A percentile compares a stretch with the other conserved stretches of the same genome.
phyloP scores from a whole-genome alignment of 1,140 invertebrate species.

The Manduca sexta region DNA sequence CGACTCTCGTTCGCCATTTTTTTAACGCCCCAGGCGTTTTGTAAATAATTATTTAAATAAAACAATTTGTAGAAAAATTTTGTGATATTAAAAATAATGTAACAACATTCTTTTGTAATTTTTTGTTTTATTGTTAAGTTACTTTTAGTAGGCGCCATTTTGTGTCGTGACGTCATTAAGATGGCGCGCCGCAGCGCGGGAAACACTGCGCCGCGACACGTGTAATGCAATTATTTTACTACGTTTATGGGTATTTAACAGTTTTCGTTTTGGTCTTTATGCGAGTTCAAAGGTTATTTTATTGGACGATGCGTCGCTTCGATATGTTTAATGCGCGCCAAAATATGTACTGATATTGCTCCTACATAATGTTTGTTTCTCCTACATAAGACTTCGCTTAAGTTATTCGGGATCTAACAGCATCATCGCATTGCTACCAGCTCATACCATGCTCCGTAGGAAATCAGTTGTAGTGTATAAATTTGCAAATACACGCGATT shows the following conservation, averaged over 20 bases:
- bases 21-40: not conserved
- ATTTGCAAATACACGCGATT: too few relatives aligned
- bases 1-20: not conserved
- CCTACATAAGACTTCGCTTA: too few relatives aligned
- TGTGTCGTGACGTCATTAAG: not conserved
- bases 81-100: conserved; percentile 10
- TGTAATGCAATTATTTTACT: not conserved
- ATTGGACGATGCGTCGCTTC: too few relatives aligned
- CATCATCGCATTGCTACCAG: too few relatives aligned
- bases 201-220: conserved; percentile 1
- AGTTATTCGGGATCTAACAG: too few relatives aligned
- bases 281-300: too few relatives aligned
- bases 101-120: conserved; percentile 4
- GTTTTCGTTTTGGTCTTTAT: not conserved
- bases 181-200: not conserved
- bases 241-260: not conserved
- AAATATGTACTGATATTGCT: too few relatives aligned
- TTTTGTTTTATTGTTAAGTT: conserved; percentile 3
- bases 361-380: too few relatives aligned
- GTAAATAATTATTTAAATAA: conserved; percentile 7
- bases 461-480: too few relatives aligned
- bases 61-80: conserved; percentile 7
- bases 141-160: not conserved
- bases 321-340: too few relatives aligned
- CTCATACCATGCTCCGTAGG: too few relatives aligned